Base-by-base conservation (phyloP, 2,888 invertebrate genomes). In the Tetheella fluctuosa region DNA sequence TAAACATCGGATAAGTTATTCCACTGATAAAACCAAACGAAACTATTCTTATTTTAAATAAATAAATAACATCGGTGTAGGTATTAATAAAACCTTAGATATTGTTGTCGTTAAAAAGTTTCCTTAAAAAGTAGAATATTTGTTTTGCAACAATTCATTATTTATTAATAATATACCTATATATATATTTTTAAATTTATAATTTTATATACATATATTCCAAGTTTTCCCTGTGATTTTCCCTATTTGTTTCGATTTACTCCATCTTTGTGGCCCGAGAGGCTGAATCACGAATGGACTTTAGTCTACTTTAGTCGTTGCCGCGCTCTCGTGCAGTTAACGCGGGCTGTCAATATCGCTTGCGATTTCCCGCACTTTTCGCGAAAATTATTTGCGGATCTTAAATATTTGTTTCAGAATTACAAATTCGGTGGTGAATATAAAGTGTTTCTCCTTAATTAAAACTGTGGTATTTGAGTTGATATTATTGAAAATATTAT, bases 281-380 rank as follows among this genome's bases (percentile, higher is more conserved):
- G 62, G 62, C 65, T 61, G 67, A 67, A 73, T 61, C 60, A 52
- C 54, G 67, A n/a, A 20, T 42, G n/a, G 20, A 48, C 48, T 20
- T 65, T 65, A 79, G 79, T 79, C 69, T 10, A 48, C 48, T 20
- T 65, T 65, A 79, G 79, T 79, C 69, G 69, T 71, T 64, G 62
- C 64, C 68, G 66, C 65, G 70, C 69, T 63, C 58, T 63, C 70
- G 70, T 54, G 62, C 54, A 57, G 64, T 57, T 37, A 66, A 60
- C 72, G 64, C 68, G 72, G 42, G 57, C 59, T 52, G 23, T 10
- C 30, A 25, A 48, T 54, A 28, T 54, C 28, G 52, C 59, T 62
- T 65, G 58, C 34, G 64, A 57, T 59, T 63, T 74, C 66, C 48
- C 67, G 69, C 69, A 63, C 52, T 65, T 71, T 63, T 54, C 54